Evolutionary conservation across 2,888 invertebrate species (phyloP).

Genomic region (Netelia virgata): DNA sequence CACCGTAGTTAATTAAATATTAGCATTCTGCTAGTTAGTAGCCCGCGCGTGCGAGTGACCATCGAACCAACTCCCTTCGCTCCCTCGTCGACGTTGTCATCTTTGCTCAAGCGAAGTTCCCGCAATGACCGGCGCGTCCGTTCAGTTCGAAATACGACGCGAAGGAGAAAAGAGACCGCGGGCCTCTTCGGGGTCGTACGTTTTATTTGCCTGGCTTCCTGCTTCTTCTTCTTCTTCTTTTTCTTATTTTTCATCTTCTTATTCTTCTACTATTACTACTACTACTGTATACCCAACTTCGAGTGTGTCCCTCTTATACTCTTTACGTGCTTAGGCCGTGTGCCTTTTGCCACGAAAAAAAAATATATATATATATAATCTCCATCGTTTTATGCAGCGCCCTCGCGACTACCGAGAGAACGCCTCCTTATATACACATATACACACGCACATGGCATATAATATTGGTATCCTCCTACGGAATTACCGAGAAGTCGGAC

Average conservation of each 20-base stretch:
- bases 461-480: slow-evolving; percentile 43
- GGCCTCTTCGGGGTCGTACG: slow-evolving; percentile 4
- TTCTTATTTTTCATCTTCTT: not conserved
- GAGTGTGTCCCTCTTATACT: slow-evolving; percentile 11
- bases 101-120: slow-evolving; percentile 65
- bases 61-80: slow-evolving; percentile 41
- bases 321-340: not conserved
- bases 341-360: slow-evolving; percentile 44
- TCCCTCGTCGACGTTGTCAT: slow-evolving; percentile 62
- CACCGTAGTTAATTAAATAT: slow-evolving; percentile 78
- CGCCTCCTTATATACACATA: slow-evolving; percentile 36
- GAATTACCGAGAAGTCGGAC: slow-evolving; percentile 66
- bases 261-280: not conserved
- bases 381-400: slow-evolving; percentile 3
- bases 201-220: slow-evolving; percentile 58
- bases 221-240: slow-evolving; percentile 13
- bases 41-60: slow-evolving; percentile 54
- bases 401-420: slow-evolving; percentile 45
- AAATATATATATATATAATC: slow-evolving; percentile 34
- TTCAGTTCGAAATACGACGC: slow-evolving; percentile 58
- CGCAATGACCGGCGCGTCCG: slow-evolving; percentile 63
- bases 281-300: slow-evolving; percentile 3
- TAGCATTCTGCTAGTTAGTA: slow-evolving; percentile 79
- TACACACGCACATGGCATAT: not conserved
- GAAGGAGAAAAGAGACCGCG: slow-evolving; percentile 48